Conservation (phyloP, 1,140 invertebrate species). For the Drosophila setifemur region DNA sequence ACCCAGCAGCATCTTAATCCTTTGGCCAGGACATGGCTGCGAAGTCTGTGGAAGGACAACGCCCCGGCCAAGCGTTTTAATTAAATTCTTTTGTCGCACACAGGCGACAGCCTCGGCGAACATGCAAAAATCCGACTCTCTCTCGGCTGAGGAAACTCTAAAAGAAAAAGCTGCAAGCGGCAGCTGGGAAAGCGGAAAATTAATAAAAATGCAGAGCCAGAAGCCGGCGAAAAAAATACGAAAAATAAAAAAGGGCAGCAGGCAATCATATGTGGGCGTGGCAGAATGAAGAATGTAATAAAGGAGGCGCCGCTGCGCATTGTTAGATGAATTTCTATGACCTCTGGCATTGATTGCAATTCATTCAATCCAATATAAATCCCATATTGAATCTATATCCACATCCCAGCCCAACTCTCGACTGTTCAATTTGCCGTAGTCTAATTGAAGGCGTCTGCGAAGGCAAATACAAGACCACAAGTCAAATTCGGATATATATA, state of each 20-base stretch:
- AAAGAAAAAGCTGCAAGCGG: constrained; percentile 20
- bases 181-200: constrained; percentile 33
- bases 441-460: constrained; percentile 52
- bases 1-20: constrained; percentile 65
- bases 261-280: constrained; percentile 30
- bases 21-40: constrained; percentile 26
- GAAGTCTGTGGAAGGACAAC: constrained; percentile 41
- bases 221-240: not conserved
- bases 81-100: constrained; percentile 74
- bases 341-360: constrained; percentile 39
- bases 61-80: constrained; percentile 54
- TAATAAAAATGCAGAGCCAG: constrained; percentile 43
- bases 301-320: constrained; percentile 15
- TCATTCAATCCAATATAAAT: constrained; percentile 9
- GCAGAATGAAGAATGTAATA: constrained; percentile 28
- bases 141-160: constrained; percentile 13
- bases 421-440: constrained; percentile 64
- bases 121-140: constrained; percentile 65
- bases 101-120: constrained; percentile 16
- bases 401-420: not conserved
- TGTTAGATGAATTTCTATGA: constrained; percentile 45
- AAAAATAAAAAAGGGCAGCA: constrained; percentile 3
- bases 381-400: constrained; percentile 19
- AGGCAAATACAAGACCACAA: constrained; percentile 34
- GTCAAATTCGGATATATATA: constrained; percentile 16